Percentiles rank a stretch among this genome's conserved stretches.
phyloP scores from a whole-genome alignment of 2,113 vertebrate genomes.

The Leucosticte australis region DNA sequence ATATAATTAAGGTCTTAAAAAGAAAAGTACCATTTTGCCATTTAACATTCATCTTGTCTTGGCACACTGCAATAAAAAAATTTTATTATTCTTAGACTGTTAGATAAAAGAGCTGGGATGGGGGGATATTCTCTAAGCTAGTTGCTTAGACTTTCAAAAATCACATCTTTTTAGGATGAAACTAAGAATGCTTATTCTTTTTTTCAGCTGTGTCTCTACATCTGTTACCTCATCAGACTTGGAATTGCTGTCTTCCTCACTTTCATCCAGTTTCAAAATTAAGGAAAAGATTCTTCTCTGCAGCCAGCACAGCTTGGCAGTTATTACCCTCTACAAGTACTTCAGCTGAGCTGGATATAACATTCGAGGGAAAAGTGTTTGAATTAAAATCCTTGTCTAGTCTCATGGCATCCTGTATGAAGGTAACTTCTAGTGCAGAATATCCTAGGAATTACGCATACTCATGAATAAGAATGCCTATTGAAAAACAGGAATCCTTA shows the following conservation, averaged over 20 bases:
- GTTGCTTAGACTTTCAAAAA: not conserved
- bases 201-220: not conserved
- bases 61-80: not conserved
- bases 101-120: not conserved
- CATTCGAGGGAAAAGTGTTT: not conserved
- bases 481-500: not conserved
- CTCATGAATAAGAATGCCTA: not conserved
- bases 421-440: not conserved
- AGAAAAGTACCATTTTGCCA: not conserved
- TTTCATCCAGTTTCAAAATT: slow-evolving; percentile 11
- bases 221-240: slow-evolving; percentile 19
- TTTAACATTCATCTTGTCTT: not conserved
- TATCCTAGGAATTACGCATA: not conserved
- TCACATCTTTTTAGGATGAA: not conserved
- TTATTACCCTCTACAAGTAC: not conserved
- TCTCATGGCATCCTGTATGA: not conserved
- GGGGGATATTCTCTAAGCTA: not conserved
- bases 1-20: not conserved
- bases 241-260: not conserved
- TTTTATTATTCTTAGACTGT: not conserved
- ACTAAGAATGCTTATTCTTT: not conserved
- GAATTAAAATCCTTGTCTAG: not conserved
- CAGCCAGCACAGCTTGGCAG: slow-evolving; percentile 1
- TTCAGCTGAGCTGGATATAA: not conserved
- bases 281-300: slow-evolving; percentile 3